These are phyloP conservation scores for Sterrhoptilus dennistouni DNA, from an alignment of 2,113 vertebrate species.

Conservation along the genomic window DNA sequence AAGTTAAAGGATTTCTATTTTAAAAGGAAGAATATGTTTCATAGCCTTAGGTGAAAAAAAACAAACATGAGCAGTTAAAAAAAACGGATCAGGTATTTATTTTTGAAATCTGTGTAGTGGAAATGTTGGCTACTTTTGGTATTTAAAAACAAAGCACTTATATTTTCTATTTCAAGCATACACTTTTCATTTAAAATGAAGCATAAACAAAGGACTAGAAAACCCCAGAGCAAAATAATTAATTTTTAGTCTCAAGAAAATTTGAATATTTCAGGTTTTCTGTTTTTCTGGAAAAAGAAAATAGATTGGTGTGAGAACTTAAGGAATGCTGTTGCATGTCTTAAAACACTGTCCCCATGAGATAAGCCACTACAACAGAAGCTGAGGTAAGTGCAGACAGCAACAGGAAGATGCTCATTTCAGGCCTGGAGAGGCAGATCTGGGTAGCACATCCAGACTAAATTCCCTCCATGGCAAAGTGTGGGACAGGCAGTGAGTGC, in stretches of 20 bases:
- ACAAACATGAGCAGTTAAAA: background rate
- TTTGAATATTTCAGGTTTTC: background rate
- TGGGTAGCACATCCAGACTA: fast-evolving
- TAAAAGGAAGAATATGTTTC: background rate
- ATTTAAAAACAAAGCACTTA: background rate
- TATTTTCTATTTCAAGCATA: background rate
- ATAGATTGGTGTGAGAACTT: background rate
- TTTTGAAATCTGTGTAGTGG: background rate
- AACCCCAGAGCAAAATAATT: background rate
- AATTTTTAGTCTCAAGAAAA: background rate
- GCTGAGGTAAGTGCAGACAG: background rate
- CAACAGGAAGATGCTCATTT: background rate
- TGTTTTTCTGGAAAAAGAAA: background rate
- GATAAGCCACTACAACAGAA: background rate
- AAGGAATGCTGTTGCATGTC: background rate
- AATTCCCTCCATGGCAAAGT: background rate
- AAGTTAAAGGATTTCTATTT: background rate
- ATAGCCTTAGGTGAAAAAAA: background rate
- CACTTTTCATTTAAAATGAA: background rate
- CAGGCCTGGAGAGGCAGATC: background rate
- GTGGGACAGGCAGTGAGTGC: background rate
- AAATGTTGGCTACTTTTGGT: background rate
- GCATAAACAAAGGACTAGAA: background rate
- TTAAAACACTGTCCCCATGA: background rate
- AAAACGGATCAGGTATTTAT: background rate